Base-by-base conservation (phyloP, 2,888 invertebrate genomes). In the Leucania comma region DNA sequence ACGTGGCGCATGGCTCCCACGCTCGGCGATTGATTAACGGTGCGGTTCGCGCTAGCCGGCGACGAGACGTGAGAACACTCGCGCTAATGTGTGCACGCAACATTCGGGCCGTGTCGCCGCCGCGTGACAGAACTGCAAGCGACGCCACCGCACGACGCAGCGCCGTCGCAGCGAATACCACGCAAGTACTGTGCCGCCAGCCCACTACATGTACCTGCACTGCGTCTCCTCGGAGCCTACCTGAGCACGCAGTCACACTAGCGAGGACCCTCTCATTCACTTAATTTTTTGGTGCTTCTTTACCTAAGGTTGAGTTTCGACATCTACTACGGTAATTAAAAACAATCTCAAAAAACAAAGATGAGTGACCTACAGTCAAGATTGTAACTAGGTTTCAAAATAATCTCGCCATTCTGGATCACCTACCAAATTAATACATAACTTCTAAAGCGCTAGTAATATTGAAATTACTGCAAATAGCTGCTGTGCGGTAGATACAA, bases 21-120 rank as follows among this genome's bases (percentile, higher is more conserved):
- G 93, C 90, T 87, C 84, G 68, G 79, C 88, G 87, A 89, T 90
- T 93, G 92, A 92, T 93, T 93, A 92, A 91, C 92, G 92, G 91
- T 90, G 90, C 87, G 87, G 84, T 90, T 88, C 89, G 87, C 89
- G 88, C 89, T 86, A 89, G 84, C 86, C 84, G 84, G 65, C 81
- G 80, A 81, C 85, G 85, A 85, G 85, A 91, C 91, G 91, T 91
- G 92, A 89, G 90, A 92, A 90, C 86, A 85, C 82, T 80, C 84
- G 87, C 84, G 88, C 84, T 88, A 87, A 89, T 88, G 89, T 88
- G 90, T 85, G 85, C 83, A 76, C 82, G 84, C 80, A 82, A 87
- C 90, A 90, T 90, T 89, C 90, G 90, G 87, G 72, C 83, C 90
- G 87, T 83, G 90, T 90, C 91, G 88, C 80, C 81, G 68, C 86